A percentile compares a stretch with the other conserved stretches of the same genome.
These are phyloP conservation scores for Dolichomitus sp. DNA, from an alignment of 2,888 invertebrate genomes.

Conservation along the genomic window DNA sequence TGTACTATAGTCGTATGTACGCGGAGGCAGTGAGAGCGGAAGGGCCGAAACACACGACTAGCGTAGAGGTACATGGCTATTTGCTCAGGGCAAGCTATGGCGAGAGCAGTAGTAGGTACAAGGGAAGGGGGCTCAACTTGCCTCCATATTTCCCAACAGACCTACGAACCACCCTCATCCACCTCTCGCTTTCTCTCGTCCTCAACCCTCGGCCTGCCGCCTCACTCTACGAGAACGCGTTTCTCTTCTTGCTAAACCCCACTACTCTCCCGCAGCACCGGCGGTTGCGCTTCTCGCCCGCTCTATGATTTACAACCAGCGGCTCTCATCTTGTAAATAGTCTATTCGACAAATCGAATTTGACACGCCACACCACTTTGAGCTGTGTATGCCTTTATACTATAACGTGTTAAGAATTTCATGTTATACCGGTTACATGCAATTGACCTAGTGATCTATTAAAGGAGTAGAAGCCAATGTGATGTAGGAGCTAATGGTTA, in stretches of 20 bases:
- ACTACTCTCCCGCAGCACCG: slow-evolving; percentile 46
- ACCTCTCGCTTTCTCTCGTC: slow-evolving; percentile 69
- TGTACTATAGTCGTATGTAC: slow-evolving; percentile 63
- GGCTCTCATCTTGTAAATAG: slow-evolving; percentile 81
- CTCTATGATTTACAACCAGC: slow-evolving; percentile 82
- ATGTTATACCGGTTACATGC: neutral
- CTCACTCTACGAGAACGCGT: slow-evolving; percentile 71
- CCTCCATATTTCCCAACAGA: slow-evolving; percentile 86
- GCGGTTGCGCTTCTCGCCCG: slow-evolving; percentile 63
- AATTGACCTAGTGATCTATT: neutral
- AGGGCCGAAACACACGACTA: slow-evolving; percentile 73
- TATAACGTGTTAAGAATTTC: neutral
- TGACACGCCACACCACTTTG: neutral
- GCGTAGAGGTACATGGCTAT: slow-evolving; percentile 81
- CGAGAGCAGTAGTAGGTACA: slow-evolving; percentile 66
- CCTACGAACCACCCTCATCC: slow-evolving; percentile 76
- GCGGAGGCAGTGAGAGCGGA: slow-evolving; percentile 58
- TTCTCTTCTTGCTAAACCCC: slow-evolving; percentile 71
- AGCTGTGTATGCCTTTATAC: neutral
- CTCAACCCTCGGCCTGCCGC: slow-evolving; percentile 52
- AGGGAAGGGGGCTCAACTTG: slow-evolving; percentile 78
- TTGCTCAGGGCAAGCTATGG: slow-evolving; percentile 79
- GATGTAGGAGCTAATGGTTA: neutral
- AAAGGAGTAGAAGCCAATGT: neutral
- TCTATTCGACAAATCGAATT: slow-evolving; percentile 46